phyloP scores from a whole-genome alignment of 2,888 invertebrate species.

The Dryococelus australis region DNA sequence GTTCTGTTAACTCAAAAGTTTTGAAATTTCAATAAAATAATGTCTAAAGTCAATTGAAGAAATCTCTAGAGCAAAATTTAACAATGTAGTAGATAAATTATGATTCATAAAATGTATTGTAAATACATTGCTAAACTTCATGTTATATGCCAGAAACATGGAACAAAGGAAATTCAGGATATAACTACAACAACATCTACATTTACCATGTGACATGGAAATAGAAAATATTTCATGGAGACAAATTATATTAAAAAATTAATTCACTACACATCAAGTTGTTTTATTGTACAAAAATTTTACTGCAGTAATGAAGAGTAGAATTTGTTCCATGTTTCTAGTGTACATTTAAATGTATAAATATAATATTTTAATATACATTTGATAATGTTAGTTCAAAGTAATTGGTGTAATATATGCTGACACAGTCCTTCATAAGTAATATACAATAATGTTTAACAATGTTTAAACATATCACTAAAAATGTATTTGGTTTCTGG shows the following conservation, averaged over 20 bases:
- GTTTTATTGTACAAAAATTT: not conserved
- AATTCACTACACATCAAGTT: not conserved
- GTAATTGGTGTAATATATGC: not conserved
- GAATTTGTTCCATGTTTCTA: slow-evolving; percentile 20
- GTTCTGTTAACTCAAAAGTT: no score
- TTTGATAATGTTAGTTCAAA: slow-evolving; percentile 11
- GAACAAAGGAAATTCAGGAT: not conserved
- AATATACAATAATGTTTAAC: not conserved
- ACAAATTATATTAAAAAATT: not conserved
- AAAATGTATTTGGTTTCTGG: not conserved
- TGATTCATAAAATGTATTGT: not conserved
- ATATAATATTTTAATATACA: slow-evolving; percentile 26
- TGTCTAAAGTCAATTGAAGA: not conserved
- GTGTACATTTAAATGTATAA: slow-evolving; percentile 12
- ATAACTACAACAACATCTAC: not conserved
- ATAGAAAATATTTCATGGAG: not conserved
- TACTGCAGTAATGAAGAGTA: not conserved
- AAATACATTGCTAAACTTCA: not conserved
- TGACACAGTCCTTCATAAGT: not conserved
- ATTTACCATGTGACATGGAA: not conserved
- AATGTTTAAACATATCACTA: not conserved
- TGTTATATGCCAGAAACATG: slow-evolving; percentile 23
- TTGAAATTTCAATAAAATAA: no score
- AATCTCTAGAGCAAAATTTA: not conserved
- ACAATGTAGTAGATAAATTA: not conserved